phyloP scores from a whole-genome alignment of 2,113 vertebrate genomes.

The Neodon shergylaensis region DNA sequence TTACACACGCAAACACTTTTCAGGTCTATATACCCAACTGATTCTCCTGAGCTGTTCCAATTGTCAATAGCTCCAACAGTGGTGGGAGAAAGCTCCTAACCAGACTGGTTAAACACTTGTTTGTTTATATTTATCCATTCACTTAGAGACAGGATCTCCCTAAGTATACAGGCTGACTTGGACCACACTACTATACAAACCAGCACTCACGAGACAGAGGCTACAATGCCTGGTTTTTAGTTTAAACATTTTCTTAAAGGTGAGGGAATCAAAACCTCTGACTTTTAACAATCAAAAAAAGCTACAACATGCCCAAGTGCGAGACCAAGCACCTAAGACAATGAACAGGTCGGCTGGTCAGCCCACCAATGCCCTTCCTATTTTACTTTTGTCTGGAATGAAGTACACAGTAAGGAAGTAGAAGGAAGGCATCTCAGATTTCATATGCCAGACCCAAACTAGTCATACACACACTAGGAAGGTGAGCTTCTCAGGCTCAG shows the following conservation, averaged over 20 bases:
- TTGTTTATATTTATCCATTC: background rate
- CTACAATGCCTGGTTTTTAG: background rate
- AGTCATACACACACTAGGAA: background rate
- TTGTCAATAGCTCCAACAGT: background rate
- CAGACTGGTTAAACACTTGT: background rate
- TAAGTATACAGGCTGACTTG: background rate
- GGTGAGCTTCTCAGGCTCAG: background rate
- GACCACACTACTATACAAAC: background rate
- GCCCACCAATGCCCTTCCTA: background rate
- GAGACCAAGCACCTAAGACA: background rate
- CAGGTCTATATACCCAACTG: background rate
- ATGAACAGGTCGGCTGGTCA: background rate
- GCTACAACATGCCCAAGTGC: background rate
- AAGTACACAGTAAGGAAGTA: background rate
- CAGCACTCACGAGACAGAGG: background rate
- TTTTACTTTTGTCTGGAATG: background rate
- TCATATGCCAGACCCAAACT: background rate
- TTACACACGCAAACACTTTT: background rate
- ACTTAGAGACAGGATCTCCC: background rate
- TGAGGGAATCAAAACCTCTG: background rate
- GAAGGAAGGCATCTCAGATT: background rate
- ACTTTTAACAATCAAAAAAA: conserved; percentile 30
- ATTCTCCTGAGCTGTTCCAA: background rate
- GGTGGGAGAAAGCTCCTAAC: background rate
- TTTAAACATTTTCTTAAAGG: background rate